Evolutionary conservation across 1,140 invertebrate genomes (phyloP).

Genomic region (Philopotamus ludificatus): DNA sequence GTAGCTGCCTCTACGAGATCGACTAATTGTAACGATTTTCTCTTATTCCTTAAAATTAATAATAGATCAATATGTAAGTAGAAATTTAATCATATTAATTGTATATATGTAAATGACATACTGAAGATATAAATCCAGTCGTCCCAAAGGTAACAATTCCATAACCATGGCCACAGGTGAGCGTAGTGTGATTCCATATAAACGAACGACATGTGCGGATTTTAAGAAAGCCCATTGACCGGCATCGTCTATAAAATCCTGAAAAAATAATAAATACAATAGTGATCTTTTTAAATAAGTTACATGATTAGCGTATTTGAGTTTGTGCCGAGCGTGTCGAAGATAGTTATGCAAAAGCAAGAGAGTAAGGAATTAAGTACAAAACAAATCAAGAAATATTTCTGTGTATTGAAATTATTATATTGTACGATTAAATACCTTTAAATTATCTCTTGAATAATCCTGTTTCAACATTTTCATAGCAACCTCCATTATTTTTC

Average conservation of each 20-base stretch:
- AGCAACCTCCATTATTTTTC: conserved; percentile 71
- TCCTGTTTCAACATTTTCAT: conserved; percentile 74
- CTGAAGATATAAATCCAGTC: conserved; percentile 60
- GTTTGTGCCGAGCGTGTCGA: too few relatives aligned
- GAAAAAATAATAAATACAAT: conserved; percentile 42
- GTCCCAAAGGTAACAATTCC: conserved; percentile 75
- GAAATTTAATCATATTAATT: background rate
- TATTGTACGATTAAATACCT: conserved; percentile 47
- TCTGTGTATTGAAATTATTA: background rate
- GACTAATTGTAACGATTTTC: conserved; percentile 60
- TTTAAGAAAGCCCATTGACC: conserved; percentile 74
- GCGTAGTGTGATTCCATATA: conserved; percentile 75
- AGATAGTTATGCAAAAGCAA: conserved; percentile 38
- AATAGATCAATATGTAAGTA: background rate
- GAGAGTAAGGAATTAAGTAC: background rate
- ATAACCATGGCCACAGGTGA: conserved; percentile 76
- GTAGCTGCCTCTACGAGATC: conserved; percentile 78
- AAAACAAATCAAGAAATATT: too few relatives aligned
- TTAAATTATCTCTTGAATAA: conserved; percentile 56
- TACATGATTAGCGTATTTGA: background rate
- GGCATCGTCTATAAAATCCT: conserved; percentile 75
- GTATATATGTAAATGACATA: conserved; percentile 6
- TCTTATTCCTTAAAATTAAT: conserved; percentile 47
- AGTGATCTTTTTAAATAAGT: conserved; percentile 7
- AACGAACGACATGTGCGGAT: conserved; percentile 69